These are phyloP conservation scores for Pinna nobilis DNA, from an alignment of 1,140 invertebrate genomes.

Conservation along the genomic window DNA sequence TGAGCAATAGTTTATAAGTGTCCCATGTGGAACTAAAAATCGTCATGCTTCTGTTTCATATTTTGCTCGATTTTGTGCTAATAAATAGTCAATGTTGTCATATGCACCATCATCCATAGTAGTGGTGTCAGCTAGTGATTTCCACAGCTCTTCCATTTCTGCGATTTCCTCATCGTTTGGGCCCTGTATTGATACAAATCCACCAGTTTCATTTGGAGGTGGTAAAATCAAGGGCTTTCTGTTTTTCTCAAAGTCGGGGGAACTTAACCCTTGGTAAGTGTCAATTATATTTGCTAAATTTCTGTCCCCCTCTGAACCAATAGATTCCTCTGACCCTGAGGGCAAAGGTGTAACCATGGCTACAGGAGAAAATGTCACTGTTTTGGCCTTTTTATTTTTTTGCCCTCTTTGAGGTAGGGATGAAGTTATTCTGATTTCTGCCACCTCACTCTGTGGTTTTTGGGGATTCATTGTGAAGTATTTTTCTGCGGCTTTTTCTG, in stretches of 20 bases:
- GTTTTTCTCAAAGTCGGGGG: constrained; percentile 39
- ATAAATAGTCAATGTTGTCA: constrained; percentile 44
- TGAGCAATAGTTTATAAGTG: too few species aligned
- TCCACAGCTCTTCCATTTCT: constrained; percentile 54
- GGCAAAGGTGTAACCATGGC: constrained; percentile 68
- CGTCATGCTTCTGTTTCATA: constrained; percentile 3
- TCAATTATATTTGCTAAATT: constrained; percentile 50
- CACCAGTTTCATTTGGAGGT: constrained; percentile 41
- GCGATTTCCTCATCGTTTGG: constrained; percentile 47
- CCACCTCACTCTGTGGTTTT: constrained; percentile 41
- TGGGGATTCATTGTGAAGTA: constrained; percentile 49
- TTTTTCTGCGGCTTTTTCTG: constrained; percentile 37
- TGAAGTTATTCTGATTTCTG: constrained; percentile 33
- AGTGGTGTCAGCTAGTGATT: constrained; percentile 36
- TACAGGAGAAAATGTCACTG: constrained; percentile 66
- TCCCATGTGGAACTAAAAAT: too few species aligned
- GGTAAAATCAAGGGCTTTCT: constrained; percentile 41
- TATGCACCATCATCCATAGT: constrained; percentile 45
- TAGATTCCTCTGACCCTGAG: constrained; percentile 65
- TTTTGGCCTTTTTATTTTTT: constrained; percentile 58
- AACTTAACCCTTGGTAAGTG: constrained; percentile 45
- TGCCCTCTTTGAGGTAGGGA: constrained; percentile 42
- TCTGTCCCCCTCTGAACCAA: constrained; percentile 45
- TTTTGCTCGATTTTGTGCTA: constrained; percentile 34
- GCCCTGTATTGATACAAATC: constrained; percentile 18